These are phyloP conservation scores for Geotrypetes seraphini DNA, from an alignment of 2,797 vertebrate genomes.

Conservation along the genomic window DNA sequence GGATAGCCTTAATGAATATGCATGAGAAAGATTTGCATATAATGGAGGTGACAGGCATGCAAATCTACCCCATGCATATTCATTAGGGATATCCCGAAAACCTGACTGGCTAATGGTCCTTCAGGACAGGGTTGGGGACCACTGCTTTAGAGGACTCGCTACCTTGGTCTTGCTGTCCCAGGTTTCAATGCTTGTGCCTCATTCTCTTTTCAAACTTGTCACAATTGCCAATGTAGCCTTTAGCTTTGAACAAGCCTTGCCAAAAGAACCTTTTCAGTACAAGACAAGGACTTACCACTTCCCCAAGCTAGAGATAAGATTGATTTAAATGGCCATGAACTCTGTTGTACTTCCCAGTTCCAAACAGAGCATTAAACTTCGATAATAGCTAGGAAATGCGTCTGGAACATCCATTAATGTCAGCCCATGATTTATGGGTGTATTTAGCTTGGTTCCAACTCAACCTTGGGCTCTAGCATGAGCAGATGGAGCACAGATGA, in stretches of 20 bases:
- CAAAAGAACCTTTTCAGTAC: neutral
- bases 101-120: too few species aligned
- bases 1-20: too few species aligned
- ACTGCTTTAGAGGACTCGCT: too few species aligned
- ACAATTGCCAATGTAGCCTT: accelerated
- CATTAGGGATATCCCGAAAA: too few species aligned
- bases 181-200: neutral
- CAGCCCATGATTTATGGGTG: conserved; percentile 50
- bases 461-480: accelerated
- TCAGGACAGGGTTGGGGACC: too few species aligned
- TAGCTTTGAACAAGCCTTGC: neutral
- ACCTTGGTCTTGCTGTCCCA: neutral
- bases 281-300: neutral
- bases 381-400: neutral
- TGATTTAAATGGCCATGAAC: neutral
- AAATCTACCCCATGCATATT: too few species aligned
- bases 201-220: too few species aligned
- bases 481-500: neutral
- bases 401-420: conserved; percentile 40
- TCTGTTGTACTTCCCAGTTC: neutral
- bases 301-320: neutral
- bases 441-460: conserved; percentile 20
- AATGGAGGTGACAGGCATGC: too few species aligned
- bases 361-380: neutral
- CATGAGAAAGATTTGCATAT: too few species aligned